Evolutionary conservation across 2,888 invertebrate genomes (phyloP).

Genomic region (Phortica magna): DNA sequence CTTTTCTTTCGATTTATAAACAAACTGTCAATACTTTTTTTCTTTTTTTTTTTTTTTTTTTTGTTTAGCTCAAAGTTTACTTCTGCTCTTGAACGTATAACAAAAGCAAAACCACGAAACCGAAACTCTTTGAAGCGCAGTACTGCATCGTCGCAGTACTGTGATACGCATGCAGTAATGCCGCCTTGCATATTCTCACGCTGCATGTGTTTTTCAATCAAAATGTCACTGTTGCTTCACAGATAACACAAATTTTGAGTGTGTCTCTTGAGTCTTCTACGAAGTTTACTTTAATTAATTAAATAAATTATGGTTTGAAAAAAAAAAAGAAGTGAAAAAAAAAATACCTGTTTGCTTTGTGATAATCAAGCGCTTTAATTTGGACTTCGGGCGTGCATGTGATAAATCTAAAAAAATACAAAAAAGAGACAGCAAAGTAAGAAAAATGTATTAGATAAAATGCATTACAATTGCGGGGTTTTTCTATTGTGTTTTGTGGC

Average conservation of each 20-base stretch:
- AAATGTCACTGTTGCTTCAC: no score
- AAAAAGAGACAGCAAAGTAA: conserved; percentile 11
- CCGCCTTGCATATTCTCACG: no score
- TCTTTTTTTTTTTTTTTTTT: not conserved
- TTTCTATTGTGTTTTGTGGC: not conserved
- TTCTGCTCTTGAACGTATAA: not conserved
- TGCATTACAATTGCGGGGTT: not conserved
- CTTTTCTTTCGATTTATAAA: conserved; percentile 20
- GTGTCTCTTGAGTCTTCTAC: not conserved
- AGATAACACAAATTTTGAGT: not conserved
- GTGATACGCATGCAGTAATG: not conserved
- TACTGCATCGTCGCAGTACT: not conserved
- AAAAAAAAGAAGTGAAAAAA: not conserved
- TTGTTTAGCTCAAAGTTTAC: not conserved
- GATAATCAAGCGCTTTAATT: conserved; percentile 1
- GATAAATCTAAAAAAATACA: not conserved
- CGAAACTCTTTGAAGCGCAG: not conserved
- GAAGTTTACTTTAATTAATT: conserved; percentile 16
- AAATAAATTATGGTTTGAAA: conserved; percentile 13
- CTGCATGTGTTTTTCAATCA: no score
- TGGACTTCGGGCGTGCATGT: not conserved
- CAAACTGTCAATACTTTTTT: conserved; percentile 6
- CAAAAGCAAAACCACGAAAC: not conserved
- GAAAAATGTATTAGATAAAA: conserved; percentile 1
- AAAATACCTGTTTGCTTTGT: conserved; percentile 17